These are phyloP conservation scores for Sander lucioperca DNA, from an alignment of 2,113 vertebrate genomes.

Conservation along the genomic window DNA sequence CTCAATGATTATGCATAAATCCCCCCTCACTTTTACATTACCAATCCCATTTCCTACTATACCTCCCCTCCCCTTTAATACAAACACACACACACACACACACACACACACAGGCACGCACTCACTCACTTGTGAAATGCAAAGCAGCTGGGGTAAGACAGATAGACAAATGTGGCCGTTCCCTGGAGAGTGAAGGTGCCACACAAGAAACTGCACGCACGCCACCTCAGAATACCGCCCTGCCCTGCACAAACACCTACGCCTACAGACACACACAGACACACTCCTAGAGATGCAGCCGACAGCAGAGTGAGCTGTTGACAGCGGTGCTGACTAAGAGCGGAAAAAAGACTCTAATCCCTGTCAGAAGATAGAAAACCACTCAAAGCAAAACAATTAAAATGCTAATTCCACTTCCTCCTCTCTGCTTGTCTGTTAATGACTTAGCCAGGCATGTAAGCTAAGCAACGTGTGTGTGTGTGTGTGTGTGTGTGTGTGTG, in stretches of 20 bases:
- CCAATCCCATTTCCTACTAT: constrained; percentile 20
- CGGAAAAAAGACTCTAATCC: constrained; percentile 69
- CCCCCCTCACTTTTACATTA: constrained; percentile 18
- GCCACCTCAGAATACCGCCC: constrained; percentile 44
- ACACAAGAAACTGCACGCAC: constrained; percentile 38
- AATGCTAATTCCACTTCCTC: constrained; percentile 81
- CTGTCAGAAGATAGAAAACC: constrained; percentile 72
- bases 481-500: not conserved
- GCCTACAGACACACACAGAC: not conserved
- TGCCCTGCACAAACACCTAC: not conserved
- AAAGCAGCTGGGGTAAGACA: constrained; percentile 67
- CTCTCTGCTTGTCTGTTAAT: constrained; percentile 72
- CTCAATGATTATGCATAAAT: constrained; percentile 19
- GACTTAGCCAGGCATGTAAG: constrained; percentile 63
- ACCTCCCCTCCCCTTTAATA: not conserved
- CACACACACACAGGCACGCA: not conserved
- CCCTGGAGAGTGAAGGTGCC: constrained; percentile 68
- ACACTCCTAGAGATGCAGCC: constrained; percentile 27
- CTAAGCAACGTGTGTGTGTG: constrained; percentile 3
- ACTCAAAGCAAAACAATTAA: constrained; percentile 83
- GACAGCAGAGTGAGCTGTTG: constrained; percentile 71
- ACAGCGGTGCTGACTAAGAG: constrained; percentile 53
- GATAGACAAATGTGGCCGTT: constrained; percentile 61
- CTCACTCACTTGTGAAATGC: constrained; percentile 66
- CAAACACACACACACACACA: constrained; percentile 11